Percentiles rank a stretch among this genome's conserved stretches.
Conservation (phyloP, 2,888 invertebrate genomes). For the Mesorhabditis spiculigera region DNA sequence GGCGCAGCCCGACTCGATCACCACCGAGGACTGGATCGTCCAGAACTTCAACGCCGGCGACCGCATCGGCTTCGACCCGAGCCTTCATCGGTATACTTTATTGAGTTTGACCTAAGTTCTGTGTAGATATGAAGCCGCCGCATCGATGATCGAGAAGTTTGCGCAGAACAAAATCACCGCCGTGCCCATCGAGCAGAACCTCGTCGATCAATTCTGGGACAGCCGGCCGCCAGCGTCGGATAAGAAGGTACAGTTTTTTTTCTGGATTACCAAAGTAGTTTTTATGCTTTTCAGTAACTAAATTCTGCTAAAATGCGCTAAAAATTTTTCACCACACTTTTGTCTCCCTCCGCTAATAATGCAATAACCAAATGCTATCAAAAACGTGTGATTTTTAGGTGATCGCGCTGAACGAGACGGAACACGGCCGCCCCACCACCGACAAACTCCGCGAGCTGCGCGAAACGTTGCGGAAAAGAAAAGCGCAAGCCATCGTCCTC, state of each 20-base stretch:
- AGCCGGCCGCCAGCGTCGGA: conserved; percentile 33
- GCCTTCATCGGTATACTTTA: conserved; percentile 68
- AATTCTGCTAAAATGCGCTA: background rate
- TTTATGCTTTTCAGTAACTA: background rate
- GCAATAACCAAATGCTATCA: background rate
- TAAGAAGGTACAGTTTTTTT: conserved; percentile 14
- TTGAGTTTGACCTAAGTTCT: background rate
- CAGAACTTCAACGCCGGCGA: conserved; percentile 63
- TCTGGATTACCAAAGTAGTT: background rate
- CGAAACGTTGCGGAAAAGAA: conserved; percentile 70
- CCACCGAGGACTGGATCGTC: conserved; percentile 46
- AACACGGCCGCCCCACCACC: conserved; percentile 30
- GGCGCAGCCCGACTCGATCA: conserved; percentile 61
- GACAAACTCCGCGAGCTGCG: conserved; percentile 39
- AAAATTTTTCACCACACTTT: too few species aligned
- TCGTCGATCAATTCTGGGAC: conserved; percentile 48
- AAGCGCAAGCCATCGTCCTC: conserved; percentile 70
- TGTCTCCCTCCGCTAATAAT: background rate
- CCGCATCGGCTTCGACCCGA: conserved; percentile 76
- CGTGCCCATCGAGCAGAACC: conserved; percentile 41
- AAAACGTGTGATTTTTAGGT: conserved; percentile 19
- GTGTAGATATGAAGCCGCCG: conserved; percentile 17
- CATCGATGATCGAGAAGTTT: conserved; percentile 20
- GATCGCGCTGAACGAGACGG: conserved; percentile 26
- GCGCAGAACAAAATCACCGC: conserved; percentile 25